These are phyloP conservation scores for Steromphala cineraria DNA, from an alignment of 2,888 invertebrate species.

Conservation along the genomic window DNA sequence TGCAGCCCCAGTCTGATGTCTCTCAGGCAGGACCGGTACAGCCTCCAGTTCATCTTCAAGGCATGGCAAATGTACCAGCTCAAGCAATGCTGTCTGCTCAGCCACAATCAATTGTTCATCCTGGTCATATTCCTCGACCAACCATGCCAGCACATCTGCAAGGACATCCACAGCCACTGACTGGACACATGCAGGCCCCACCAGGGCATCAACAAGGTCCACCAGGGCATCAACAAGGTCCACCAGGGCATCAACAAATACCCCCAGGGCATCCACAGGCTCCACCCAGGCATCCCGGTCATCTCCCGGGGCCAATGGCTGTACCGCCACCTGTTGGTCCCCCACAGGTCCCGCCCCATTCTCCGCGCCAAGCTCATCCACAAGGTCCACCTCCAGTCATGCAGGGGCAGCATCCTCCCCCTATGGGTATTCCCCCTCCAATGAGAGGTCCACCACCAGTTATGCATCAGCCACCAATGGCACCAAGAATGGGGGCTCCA, in stretches of 20 bases:
- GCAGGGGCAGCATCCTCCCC: background rate
- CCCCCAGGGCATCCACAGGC: slow-evolving; percentile 26
- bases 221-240: slow-evolving; percentile 23
- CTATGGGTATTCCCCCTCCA: background rate
- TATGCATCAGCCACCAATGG: background rate
- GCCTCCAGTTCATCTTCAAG: slow-evolving; percentile 25
- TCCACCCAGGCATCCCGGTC: slow-evolving; percentile 26
- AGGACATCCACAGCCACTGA: slow-evolving; percentile 21
- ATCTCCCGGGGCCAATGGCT: slow-evolving; percentile 22
- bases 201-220: slow-evolving; percentile 21
- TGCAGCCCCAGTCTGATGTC: background rate
- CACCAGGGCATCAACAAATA: slow-evolving; percentile 6
- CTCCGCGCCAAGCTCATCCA: slow-evolving; percentile 9
- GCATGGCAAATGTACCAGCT: slow-evolving; percentile 1
- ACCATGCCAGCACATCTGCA: slow-evolving; percentile 22
- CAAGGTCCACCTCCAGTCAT: background rate
- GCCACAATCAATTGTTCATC: slow-evolving; percentile 37
- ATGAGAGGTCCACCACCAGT: background rate
- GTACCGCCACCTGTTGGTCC: slow-evolving; percentile 30
- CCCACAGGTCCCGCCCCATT: slow-evolving; percentile 25
- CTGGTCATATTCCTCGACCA: slow-evolving; percentile 29
- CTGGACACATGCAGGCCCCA: background rate
- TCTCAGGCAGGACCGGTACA: background rate
- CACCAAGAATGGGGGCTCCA: background rate
- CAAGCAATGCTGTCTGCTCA: slow-evolving; percentile 31